Evolutionary conservation across 2,888 invertebrate species (phyloP).

Genomic region (Scelioninae gen. 1): DNA sequence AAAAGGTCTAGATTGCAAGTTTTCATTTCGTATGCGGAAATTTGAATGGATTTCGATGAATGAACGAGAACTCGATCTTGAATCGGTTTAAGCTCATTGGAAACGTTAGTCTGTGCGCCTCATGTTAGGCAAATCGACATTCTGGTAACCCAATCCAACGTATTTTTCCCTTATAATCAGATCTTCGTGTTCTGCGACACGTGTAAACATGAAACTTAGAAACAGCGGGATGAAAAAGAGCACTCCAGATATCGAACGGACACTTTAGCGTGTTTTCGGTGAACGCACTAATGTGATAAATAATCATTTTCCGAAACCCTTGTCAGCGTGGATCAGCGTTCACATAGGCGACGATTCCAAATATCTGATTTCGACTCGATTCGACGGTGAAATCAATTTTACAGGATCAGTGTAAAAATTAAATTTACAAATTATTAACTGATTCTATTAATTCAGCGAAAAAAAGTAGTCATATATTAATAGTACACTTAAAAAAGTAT

Average conservation of each 20-base stretch:
- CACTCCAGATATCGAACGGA: slow-evolving; percentile 59
- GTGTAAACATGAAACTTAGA: slow-evolving; percentile 65
- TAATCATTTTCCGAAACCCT: slow-evolving; percentile 65
- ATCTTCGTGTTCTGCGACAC: slow-evolving; percentile 64
- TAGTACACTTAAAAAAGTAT: too few species aligned
- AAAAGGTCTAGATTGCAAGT: slow-evolving; percentile 4
- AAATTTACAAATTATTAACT: background rate
- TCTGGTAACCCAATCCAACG: slow-evolving; percentile 66
- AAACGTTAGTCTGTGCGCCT: slow-evolving; percentile 14
- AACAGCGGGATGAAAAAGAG: slow-evolving; percentile 56
- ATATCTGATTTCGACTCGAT: slow-evolving; percentile 63
- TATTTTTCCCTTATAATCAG: slow-evolving; percentile 65
- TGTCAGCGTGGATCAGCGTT: slow-evolving; percentile 63
- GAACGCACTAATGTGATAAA: slow-evolving; percentile 62
- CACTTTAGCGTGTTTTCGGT: slow-evolving; percentile 54
- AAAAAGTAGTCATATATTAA: too few species aligned
- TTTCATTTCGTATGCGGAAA: slow-evolving; percentile 7
- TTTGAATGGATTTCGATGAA: slow-evolving; percentile 53
- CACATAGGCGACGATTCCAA: slow-evolving; percentile 51
- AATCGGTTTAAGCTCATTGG: slow-evolving; percentile 22
- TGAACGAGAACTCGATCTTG: slow-evolving; percentile 49
- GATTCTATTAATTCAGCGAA: too few species aligned
- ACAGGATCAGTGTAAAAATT: slow-evolving; percentile 1
- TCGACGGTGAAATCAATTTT: slow-evolving; percentile 40
- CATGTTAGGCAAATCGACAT: slow-evolving; percentile 51